Conservation (phyloP, 2,113 vertebrate species). For the Mastomys coucha region DNA sequence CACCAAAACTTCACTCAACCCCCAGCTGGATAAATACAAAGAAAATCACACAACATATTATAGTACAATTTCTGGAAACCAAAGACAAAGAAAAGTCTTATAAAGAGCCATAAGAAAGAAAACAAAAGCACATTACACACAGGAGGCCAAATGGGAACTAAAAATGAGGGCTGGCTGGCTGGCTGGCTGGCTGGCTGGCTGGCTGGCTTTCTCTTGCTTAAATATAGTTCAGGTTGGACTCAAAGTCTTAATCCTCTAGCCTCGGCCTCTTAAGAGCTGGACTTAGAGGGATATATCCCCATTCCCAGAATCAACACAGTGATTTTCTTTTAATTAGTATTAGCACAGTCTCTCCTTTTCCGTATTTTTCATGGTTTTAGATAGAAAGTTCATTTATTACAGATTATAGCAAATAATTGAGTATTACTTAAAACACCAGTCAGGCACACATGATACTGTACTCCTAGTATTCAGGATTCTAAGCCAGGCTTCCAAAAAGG, state of each 20-base stretch:
- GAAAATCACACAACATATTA: background rate
- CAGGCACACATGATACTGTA: background rate
- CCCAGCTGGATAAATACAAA: background rate
- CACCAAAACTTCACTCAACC: background rate
- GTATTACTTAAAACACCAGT: background rate
- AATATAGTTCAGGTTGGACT: background rate
- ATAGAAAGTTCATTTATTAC: background rate
- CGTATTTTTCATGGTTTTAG: background rate
- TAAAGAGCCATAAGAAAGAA: background rate
- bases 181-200: background rate
- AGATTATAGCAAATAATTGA: background rate
- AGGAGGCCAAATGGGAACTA: background rate
- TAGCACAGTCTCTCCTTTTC: background rate
- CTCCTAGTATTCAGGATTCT: background rate
- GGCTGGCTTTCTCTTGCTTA: background rate
- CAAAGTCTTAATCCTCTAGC: background rate
- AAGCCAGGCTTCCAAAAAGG: background rate
- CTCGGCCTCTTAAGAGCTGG: background rate
- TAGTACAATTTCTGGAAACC: background rate
- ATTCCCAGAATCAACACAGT: background rate
- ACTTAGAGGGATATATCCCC: background rate
- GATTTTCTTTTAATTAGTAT: background rate
- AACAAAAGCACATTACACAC: background rate
- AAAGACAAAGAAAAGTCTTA: background rate
- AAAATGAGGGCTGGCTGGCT: background rate